phyloP scores from a whole-genome alignment of 2,888 invertebrate genomes.

The Acrobeloides nanus region DNA sequence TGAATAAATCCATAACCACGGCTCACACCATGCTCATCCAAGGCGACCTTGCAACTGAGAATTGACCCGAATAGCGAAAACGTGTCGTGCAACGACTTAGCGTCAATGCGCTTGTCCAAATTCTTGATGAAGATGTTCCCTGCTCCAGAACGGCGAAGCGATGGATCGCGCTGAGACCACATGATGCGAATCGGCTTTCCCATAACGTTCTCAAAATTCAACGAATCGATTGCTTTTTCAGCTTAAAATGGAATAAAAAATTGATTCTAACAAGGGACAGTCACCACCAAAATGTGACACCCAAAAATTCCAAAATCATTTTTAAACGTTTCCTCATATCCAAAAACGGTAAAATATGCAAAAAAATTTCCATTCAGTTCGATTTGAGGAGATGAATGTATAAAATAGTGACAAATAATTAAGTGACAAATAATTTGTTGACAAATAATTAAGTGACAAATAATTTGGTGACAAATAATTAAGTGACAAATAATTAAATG shows the following conservation, averaged over 20 bases:
- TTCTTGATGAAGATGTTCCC: slow-evolving; percentile 99
- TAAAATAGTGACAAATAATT: too few species aligned
- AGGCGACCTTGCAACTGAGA: slow-evolving; percentile 75
- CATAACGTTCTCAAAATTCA: slow-evolving; percentile 97
- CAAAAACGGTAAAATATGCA: too few species aligned
- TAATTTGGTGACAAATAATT: too few species aligned
- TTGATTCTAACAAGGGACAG: neutral
- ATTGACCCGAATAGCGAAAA: slow-evolving; percentile 98
- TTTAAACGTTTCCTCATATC: too few species aligned
- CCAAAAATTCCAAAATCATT: neutral
- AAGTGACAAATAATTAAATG: too few species aligned
- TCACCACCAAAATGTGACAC: neutral
- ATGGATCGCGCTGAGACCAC: slow-evolving; percentile 92
- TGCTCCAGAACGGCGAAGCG: slow-evolving; percentile 86
- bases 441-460: too few species aligned
- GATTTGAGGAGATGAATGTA: neutral
- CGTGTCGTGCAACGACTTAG: slow-evolving; percentile 97
- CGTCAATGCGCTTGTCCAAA: slow-evolving; percentile 91
- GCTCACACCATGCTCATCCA: slow-evolving; percentile 57
- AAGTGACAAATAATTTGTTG: too few species aligned
- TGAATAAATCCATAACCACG: slow-evolving; percentile 57
- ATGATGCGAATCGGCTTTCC: slow-evolving; percentile 96
- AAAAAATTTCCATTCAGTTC: too few species aligned
- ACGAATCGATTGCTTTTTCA: slow-evolving; percentile 93
- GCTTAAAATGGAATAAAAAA: too few species aligned